Evolutionary conservation across 2,113 vertebrate species (phyloP).

Genomic region (Scartelaos histophorus): DNA sequence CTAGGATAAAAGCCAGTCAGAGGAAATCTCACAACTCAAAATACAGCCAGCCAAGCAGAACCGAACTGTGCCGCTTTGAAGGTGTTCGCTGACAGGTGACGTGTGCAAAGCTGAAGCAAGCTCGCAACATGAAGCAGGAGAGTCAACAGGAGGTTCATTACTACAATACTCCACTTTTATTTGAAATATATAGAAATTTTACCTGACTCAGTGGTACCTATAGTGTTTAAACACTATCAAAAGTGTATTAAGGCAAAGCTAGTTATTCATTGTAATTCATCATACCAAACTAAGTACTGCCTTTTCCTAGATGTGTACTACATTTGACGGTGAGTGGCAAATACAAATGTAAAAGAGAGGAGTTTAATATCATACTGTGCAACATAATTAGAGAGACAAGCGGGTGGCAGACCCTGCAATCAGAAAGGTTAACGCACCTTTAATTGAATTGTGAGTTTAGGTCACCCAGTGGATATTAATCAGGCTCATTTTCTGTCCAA

Average conservation of each 20-base stretch:
- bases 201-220: slow-evolving; percentile 25
- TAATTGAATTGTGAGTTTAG: too few species aligned
- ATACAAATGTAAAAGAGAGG: too few species aligned
- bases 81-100: slow-evolving; percentile 40
- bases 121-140: not conserved
- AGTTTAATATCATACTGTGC: too few species aligned
- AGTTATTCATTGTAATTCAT: slow-evolving; percentile 18
- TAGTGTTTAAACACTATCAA: slow-evolving; percentile 54
- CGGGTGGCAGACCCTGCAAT: too few species aligned
- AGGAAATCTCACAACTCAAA: slow-evolving; percentile 41
- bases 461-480: too few species aligned
- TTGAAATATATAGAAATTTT: slow-evolving; percentile 17
- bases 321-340: slow-evolving; percentile 25
- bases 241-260: slow-evolving; percentile 39
- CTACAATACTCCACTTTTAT: slow-evolving; percentile 26
- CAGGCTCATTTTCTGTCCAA: too few species aligned
- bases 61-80: slow-evolving; percentile 19
- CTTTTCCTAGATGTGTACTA: slow-evolving; percentile 30
- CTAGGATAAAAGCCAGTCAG: slow-evolving; percentile 56
- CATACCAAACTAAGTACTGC: slow-evolving; percentile 28
- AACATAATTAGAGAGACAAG: too few species aligned
- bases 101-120: slow-evolving; percentile 17
- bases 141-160: slow-evolving; percentile 23
- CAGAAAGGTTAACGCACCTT: too few species aligned
- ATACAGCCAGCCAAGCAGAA: slow-evolving; percentile 43